Percentiles rank a stretch among this genome's conserved stretches.
Conservation (phyloP, 1,140 invertebrate genomes). For the Belonocnema kinseyi region DNA sequence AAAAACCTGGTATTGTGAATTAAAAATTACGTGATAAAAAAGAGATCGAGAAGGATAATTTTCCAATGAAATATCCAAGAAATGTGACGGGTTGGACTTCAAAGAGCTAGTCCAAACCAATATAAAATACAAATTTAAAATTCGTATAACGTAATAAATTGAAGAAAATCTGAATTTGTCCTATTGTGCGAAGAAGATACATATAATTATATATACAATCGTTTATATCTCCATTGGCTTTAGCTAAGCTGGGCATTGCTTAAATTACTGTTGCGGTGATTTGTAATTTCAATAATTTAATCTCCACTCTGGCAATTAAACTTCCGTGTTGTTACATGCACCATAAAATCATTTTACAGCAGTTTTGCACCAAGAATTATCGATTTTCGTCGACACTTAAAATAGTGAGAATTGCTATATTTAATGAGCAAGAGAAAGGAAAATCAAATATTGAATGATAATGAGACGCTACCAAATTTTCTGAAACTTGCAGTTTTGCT, state of each 20-base stretch:
- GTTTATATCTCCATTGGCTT: background rate
- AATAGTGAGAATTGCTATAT: conserved; percentile 1
- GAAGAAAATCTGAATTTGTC: too few relatives aligned
- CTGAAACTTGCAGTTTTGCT: background rate
- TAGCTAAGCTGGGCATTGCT: too few relatives aligned
- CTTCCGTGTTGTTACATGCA: background rate
- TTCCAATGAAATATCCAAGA: too few relatives aligned
- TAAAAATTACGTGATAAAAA: too few relatives aligned
- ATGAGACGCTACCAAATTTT: background rate
- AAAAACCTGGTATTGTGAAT: too few relatives aligned
- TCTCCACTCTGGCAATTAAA: background rate
- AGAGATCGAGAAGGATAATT: too few relatives aligned
- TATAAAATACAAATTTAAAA: too few relatives aligned
- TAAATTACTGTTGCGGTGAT: background rate
- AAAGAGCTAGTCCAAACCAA: too few relatives aligned
- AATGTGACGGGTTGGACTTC: too few relatives aligned
- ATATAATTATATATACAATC: conserved; percentile 19
- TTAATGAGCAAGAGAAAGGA: conserved; percentile 1
- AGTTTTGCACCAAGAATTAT: conserved; percentile 5
- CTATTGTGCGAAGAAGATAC: background rate
- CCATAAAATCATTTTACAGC: conserved; percentile 16
- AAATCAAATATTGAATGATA: background rate
- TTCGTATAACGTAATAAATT: too few relatives aligned
- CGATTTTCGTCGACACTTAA: background rate
- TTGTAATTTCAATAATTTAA: background rate